Evolutionary conservation across 2,888 invertebrate species (phyloP).

Genomic region (Hydraecia micacea): DNA sequence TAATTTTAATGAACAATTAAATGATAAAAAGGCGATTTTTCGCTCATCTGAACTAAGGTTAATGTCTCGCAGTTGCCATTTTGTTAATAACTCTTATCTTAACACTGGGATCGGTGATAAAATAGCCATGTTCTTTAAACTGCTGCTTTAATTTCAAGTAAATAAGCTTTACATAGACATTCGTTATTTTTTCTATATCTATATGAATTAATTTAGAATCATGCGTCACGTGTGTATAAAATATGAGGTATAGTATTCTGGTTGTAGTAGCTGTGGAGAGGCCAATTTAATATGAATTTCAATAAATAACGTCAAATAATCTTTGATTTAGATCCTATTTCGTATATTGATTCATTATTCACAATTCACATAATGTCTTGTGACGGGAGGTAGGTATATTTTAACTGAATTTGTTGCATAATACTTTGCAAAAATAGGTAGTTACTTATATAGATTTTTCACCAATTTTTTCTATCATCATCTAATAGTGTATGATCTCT

Average conservation of each 20-base stretch:
- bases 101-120: constrained; percentile 43
- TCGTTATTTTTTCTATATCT: constrained; percentile 30
- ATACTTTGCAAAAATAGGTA: neutral
- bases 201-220: constrained; percentile 39
- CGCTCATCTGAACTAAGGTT: constrained; percentile 48
- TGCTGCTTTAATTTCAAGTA: constrained; percentile 49
- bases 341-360: neutral
- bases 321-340: neutral
- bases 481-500: neutral
- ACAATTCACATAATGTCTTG: neutral
- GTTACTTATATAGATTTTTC: neutral
- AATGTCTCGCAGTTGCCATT: constrained; percentile 41
- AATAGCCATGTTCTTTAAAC: constrained; percentile 49
- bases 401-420: neutral
- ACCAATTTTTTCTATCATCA: neutral
- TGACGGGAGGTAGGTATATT: neutral
- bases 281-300: constrained; percentile 38
- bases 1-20: constrained; percentile 52
- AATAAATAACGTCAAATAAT: constrained; percentile 49
- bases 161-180: constrained; percentile 43
- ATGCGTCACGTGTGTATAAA: constrained; percentile 19
- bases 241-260: constrained; percentile 25
- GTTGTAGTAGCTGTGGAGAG: constrained; percentile 23
- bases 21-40: constrained; percentile 45
- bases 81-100: constrained; percentile 58